Percentiles rank a stretch among this genome's conserved stretches.
phyloP scores from a whole-genome alignment of 2,797 vertebrate genomes.

The Mergus octosetaceus region DNA sequence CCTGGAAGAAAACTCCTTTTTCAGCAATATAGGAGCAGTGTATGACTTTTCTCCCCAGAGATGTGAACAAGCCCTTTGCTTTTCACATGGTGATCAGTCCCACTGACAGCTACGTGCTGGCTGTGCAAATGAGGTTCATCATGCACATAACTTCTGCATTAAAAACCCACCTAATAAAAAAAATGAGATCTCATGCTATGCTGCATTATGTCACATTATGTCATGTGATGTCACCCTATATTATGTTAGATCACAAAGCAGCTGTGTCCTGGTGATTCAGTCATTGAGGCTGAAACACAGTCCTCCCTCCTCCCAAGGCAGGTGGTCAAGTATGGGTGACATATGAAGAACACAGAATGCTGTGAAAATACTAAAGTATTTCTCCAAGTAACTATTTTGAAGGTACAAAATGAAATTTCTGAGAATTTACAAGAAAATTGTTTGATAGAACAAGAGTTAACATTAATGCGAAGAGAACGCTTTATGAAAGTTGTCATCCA shows the following conservation, averaged over 20 bases:
- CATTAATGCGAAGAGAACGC: background rate
- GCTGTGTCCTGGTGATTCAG: background rate
- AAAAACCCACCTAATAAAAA: background rate
- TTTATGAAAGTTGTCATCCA: background rate
- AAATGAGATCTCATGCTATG: background rate
- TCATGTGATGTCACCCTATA: background rate
- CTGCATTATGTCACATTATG: background rate
- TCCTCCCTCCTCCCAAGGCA: background rate
- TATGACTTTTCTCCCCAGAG: background rate
- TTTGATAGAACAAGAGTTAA: background rate
- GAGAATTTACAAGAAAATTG: background rate
- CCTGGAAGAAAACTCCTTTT: background rate
- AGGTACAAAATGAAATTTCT: background rate
- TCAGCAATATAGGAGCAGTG: background rate
- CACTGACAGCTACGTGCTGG: background rate
- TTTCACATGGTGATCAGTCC: background rate
- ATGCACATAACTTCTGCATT: fast-evolving
- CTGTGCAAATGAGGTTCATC: background rate
- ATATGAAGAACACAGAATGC: background rate
- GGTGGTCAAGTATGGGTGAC: background rate
- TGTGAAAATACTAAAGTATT: background rate
- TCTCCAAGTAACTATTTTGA: background rate
- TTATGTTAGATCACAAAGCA: background rate
- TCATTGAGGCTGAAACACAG: background rate
- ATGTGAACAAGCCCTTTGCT: background rate